These are phyloP conservation scores for Pyrgus malvae DNA, from an alignment of 2,888 invertebrate species.

Conservation along the genomic window DNA sequence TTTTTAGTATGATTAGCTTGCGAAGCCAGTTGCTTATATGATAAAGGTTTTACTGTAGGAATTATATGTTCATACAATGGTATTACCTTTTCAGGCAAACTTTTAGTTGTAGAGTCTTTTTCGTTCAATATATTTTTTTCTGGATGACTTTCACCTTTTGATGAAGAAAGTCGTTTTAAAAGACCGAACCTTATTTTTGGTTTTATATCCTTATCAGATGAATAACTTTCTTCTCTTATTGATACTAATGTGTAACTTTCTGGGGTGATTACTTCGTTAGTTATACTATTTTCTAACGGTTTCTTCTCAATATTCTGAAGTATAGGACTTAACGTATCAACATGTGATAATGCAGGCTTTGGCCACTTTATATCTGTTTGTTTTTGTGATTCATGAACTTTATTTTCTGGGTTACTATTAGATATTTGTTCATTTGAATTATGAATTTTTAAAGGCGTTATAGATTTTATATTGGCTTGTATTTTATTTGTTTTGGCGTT, in stretches of 20 bases:
- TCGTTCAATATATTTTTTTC: not conserved
- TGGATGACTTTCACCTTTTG: not conserved
- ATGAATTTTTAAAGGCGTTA: not conserved
- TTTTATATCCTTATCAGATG: not conserved
- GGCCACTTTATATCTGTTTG: too few relatives aligned
- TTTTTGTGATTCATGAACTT: too few relatives aligned
- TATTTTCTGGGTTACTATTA: not conserved
- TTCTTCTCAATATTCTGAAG: not conserved
- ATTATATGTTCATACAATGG: not conserved
- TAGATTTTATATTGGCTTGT: conserved; percentile 1
- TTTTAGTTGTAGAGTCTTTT: not conserved
- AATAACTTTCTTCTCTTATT: conserved; percentile 8
- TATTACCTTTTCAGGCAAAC: not conserved
- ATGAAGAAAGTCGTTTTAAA: not conserved
- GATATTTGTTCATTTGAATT: not conserved
- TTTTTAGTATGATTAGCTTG: not conserved
- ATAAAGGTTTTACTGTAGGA: not conserved
- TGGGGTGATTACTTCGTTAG: not conserved
- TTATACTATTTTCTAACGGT: not conserved
- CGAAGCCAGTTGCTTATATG: not conserved
- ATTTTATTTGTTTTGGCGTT: conserved; percentile 7
- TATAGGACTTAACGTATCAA: too few relatives aligned
- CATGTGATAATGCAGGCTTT: too few relatives aligned
- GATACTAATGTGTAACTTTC: conserved; percentile 11
- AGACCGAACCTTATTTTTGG: conserved; percentile 11